Evolutionary conservation across 2,113 vertebrate genomes (phyloP), one percentile per base, ranked within the genome.

Genomic region (Rattus rattus): DNA sequence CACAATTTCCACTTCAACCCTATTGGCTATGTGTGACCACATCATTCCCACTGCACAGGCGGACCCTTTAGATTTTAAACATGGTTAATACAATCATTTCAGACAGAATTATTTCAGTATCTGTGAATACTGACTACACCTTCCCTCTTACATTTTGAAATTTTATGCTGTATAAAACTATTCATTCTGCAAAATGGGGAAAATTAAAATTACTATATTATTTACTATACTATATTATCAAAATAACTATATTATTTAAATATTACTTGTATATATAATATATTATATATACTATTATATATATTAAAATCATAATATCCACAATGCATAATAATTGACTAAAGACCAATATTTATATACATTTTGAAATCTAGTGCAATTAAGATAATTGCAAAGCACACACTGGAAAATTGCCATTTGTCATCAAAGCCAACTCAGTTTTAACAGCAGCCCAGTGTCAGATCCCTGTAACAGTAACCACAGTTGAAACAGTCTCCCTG

Each of bases 341-440:
- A 67, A 67, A 0, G 2, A 8, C 28, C 7, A 72, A 90, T 81
- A 73, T 54, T 26, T 84, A 59, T 75, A 69, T 36, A 52, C 19
- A 49, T 91, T 75, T 92, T 63, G 69, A 93, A 90, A 84, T 96
- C 43, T 7, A 47, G 2, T 33, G 1, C n/a, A 95, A 94, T 98
- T 85, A 91, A 90, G 91, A 89, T 7, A 72, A 5, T 95, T 97
- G 3, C 4, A 91, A n/a, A 43, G 1, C 11, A 96, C 96, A 97
- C 91, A 95, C 19, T 88, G 49, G 7, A 94, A 96, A 89, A 91
- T 56, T 95, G 61, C 4, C 56, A 95, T 92, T 97, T 95, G 92
- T 91, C 69, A 14, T 93, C 54, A 97, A 97, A 98, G 43, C 1
- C 7, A 93, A 24, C 9, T 92, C 12, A 93, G 94, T 94, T 95